Base-by-base conservation (phyloP, 2,113 vertebrate genomes). In the Numenius arquata region DNA sequence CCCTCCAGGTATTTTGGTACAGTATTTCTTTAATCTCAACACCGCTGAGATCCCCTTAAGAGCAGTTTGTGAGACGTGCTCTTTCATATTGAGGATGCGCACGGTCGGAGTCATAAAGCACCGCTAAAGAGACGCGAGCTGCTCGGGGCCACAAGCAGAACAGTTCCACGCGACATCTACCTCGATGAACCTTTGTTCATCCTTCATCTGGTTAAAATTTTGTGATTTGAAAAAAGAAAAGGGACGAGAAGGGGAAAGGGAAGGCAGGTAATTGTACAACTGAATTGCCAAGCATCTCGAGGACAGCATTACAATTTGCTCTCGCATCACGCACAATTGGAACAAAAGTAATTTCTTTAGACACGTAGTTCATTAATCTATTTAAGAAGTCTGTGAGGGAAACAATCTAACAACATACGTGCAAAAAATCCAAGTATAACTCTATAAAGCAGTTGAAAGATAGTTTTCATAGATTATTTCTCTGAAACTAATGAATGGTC, bases 21-120 rank as follows among this genome's bases (percentile, higher is more conserved):
- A 38, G 48, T 55, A 43, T 71, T 81, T 73, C 45, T 85, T 86
- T 80, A 38, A 62, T 36, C 47, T 88, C 63, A 71, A 3, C 34
- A 41, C 38, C 7, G 22, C 26, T 17, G 40, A 76, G n/a, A 83
- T 36, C 25, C 17, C 50, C 29, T 26, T 53, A 74, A 25, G 14
- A 58, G 38, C 41, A 66, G 53, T 43, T 40, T 73, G 48, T 2
- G 15, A 88, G 38, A 63, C 50, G 15, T 23, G n/a, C 32, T 86
- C 38, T 10, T 75, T 55, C 29, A 19, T 6, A 0, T 12, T n/a
- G 36, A 94, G 71, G 40, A 59, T 0, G 2, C 0, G 1, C 12
- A 5, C 3, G 21, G 47, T 34, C 2, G 0, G 56, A 89, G 40
- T 32, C 30, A 19, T 7, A 50, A 71, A 67, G 38, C 66, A 66